Conservation (phyloP, 2,797 vertebrate species). For the Spinus pinus region DNA sequence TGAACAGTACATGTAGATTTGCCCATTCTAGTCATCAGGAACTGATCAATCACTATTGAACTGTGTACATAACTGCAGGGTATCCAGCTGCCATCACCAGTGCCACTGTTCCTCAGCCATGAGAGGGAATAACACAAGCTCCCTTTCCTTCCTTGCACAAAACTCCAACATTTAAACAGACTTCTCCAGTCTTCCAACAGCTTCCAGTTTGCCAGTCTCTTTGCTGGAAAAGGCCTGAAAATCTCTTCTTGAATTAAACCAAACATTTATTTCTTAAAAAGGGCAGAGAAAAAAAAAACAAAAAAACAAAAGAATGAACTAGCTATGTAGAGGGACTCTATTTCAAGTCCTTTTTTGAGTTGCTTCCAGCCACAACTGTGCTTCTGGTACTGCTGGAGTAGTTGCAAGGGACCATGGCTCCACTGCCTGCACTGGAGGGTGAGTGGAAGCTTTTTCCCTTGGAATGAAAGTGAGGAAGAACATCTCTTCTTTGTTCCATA, state of each 20-base stretch:
- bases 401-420: not conserved
- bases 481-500: not conserved
- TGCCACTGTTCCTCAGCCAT: not conserved
- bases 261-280: not conserved
- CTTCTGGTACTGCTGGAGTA: not conserved
- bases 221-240: not conserved
- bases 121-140: not conserved
- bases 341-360: rapidly evolving
- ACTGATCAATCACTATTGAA: not conserved
- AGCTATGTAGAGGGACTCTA: rapidly evolving
- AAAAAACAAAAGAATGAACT: not conserved
- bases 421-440: not conserved
- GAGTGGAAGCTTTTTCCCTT: not conserved
- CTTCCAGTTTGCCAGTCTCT: not conserved
- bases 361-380: not conserved
- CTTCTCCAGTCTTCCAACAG: not conserved
- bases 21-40: not conserved
- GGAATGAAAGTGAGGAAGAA: not conserved
- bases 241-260: not conserved
- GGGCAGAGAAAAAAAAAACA: not conserved
- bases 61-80: not conserved
- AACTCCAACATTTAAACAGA: not conserved
- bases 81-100: not conserved
- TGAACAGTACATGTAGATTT: not conserved
- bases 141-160: not conserved